Conservation (phyloP, 2,888 invertebrate species). For the Anagyrus pseudococci region DNA sequence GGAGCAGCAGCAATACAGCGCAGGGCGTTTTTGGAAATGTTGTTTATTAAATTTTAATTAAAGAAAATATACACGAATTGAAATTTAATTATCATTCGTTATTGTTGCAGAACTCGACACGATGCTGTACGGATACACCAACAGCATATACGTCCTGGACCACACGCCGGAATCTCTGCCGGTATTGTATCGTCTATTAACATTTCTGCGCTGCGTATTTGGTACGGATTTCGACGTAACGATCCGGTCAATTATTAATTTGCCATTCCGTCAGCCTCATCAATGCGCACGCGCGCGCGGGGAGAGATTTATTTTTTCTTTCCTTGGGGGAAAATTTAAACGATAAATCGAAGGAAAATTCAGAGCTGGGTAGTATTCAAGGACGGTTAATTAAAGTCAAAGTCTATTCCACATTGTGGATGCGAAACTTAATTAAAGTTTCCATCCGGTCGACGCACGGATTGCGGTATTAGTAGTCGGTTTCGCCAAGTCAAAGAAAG, state of each 20-base stretch:
- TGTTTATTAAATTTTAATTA: no score
- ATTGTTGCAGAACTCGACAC: conserved; percentile 56
- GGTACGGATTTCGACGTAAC: neutral
- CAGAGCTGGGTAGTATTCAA: neutral
- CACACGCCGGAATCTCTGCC: conserved; percentile 58
- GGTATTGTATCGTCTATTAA: conserved; percentile 46
- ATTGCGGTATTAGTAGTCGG: conserved; percentile 20
- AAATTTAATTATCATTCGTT: conserved; percentile 8
- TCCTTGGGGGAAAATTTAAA: neutral
- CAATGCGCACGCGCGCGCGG: no score
- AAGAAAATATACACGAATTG: no score
- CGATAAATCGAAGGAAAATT: conserved; percentile 19
- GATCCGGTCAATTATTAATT: conserved; percentile 10
- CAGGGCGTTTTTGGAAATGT: neutral
- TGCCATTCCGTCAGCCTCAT: neutral
- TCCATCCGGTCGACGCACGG: neutral
- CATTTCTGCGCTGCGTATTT: neutral
- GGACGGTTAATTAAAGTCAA: conserved; percentile 30
- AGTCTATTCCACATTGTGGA: conserved; percentile 14
- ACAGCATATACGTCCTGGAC: conserved; percentile 59
- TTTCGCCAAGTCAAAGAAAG: conserved; percentile 22
- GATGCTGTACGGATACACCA: conserved; percentile 60
- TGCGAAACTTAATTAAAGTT: conserved; percentile 33
- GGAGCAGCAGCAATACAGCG: neutral
- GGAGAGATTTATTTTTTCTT: no score